Base-by-base conservation (phyloP, 2,797 vertebrate species). In the Rousettus madagascariensis region DNA sequence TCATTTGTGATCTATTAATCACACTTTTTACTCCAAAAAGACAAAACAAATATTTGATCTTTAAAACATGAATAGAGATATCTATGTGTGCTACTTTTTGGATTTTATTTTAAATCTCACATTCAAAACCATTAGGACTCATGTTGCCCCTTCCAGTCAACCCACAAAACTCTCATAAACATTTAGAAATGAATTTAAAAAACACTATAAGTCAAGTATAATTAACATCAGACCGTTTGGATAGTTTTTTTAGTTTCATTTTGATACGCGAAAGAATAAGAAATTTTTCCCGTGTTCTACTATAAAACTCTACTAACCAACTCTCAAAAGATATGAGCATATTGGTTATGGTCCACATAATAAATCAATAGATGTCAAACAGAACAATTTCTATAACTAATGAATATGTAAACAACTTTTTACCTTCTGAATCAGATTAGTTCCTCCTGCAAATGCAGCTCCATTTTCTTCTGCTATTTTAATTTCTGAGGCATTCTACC, bases 391-490 rank as follows among this genome's bases (percentile, higher is more conserved):
- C 33, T 92, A 2, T 83, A 92, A 92, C 15, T 71, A 88, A 71
- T 49, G 43, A 94, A 86, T 8, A 79, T 4, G 13, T 84, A 87
- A 95, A 59, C 26, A 95, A 79, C 49, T 75, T 55, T 43, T 94
- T 98, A 99, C 99, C 98, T 98, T 98, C 97, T 99, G 98, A 57
- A 99, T 82, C 91, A 99, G 98, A 85, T 99, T 98, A 8, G 94
- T 20, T 96, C 99, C 99, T 97, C 99, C 99, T 46, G 98, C 99
- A 63, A 98, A 88, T 1, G 86, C 94, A 0, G 99, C 99, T 95
- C 99, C 99, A 4, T 98, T 98, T 87, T 99, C 98, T 92, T 87
- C 98, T 38, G 99, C 99, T 53, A 97, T 89, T 94, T 98, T 96
- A 86, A 97, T 98, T 83, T 99, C 98, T 96, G 98, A 85, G 28